Base-by-base conservation (phyloP, 2,113 vertebrate genomes). In the Ceyx margarethae region DNA sequence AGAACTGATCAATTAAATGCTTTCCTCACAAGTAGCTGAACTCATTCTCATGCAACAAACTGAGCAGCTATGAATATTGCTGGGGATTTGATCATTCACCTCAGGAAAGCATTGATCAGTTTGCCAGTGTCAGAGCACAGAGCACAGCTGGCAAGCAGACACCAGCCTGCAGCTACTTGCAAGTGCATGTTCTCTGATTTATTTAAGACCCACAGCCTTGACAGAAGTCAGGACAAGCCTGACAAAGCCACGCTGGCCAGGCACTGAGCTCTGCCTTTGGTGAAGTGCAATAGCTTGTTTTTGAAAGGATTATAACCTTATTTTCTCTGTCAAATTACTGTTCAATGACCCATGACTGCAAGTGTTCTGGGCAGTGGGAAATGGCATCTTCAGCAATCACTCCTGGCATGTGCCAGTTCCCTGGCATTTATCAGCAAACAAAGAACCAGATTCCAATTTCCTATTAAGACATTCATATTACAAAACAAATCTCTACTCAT, bases 281-380 rank as follows among this genome's bases (percentile, higher is more conserved):
- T 78, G 64, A 84, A 80, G 56, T 77, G 85, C 88, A 82, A 66
- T 48, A 75, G 50, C 48, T 93, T 73, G 58, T 60, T 89, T 96
- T 69, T 90, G 66, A 91, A 92, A 87, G 88, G 58, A 94, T 89
- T 84, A 87, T 71, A 96, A 95, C 58, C 51, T 92, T 87, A 93
- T 91, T 96, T 95, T 91, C 68, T 79, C 84, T 93, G 95, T 89
- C 80, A 95, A 95, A 96, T 96, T 91, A 94, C 69, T 71, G 73
- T 53, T 68, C 94, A 89, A 43, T 78, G 73, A 94, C 85, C 69
- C 68, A 69, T 31, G 74, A 91, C 60, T 76, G 86, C 45, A 83
- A 89, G 45, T 50, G 85, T 66, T 96, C 89, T 81, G 69, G 67
- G 85, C 90, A 82, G 66, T 85, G 68, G 68, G 67, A 89, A 96